Percentiles rank a stretch among this genome's conserved stretches.
phyloP scores from a whole-genome alignment of 2,888 invertebrate genomes.

The Luffia ferchaultella region DNA sequence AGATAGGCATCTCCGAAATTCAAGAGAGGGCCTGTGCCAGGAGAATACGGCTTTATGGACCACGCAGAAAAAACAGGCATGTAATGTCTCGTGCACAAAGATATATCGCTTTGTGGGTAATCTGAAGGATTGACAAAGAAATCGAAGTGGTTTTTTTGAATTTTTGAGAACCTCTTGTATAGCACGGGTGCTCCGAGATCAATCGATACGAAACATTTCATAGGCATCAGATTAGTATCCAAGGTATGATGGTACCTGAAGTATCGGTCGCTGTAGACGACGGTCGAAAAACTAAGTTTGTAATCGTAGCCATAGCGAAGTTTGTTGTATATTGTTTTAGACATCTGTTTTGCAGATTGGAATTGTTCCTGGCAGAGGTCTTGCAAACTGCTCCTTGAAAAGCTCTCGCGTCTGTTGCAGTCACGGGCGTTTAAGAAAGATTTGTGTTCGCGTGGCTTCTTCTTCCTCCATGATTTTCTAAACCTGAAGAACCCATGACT shows the following conservation, averaged over 20 bases:
- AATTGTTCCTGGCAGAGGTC: conserved; percentile 14
- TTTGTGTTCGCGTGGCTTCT: neutral
- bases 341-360: conserved; percentile 16
- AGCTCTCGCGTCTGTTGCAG: conserved; percentile 11
- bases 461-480: conserved; percentile 1
- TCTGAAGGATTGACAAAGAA: conserved; percentile 8
- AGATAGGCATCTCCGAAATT: conserved; percentile 12
- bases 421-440: conserved; percentile 13
- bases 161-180: conserved; percentile 13
- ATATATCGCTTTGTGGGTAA: conserved; percentile 1
- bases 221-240: conserved; percentile 14
- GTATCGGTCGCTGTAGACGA: conserved; percentile 58
- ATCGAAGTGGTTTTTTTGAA: conserved; percentile 12
- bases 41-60: conserved; percentile 14
- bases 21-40: conserved; percentile 9
- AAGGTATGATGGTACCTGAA: conserved; percentile 51
- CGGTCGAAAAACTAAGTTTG: conserved; percentile 33
- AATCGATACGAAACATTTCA: conserved; percentile 13
- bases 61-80: conserved; percentile 18
- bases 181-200: conserved; percentile 11
- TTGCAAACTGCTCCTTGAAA: conserved; percentile 12
- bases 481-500: conserved; percentile 1
- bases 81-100: conserved; percentile 10
- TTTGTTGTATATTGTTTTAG: conserved; percentile 29
- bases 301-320: conserved; percentile 27